A percentile compares a stretch with the other conserved stretches of the same genome.
Evolutionary conservation across 2,888 invertebrate species (phyloP).

Genomic region (Acanthococcus lagerstroemiae): DNA sequence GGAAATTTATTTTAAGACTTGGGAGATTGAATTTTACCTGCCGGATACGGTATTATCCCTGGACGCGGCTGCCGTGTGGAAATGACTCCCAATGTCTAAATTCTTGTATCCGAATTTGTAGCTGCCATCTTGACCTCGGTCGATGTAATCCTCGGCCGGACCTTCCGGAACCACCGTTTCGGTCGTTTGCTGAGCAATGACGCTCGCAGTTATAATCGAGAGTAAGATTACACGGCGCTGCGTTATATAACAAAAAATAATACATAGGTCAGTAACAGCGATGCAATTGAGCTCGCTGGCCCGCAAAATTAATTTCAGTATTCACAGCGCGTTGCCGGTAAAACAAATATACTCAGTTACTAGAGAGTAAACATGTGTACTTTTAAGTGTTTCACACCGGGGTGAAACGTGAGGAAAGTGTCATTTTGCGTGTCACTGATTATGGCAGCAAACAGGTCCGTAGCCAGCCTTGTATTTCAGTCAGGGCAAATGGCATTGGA

Average conservation of each 20-base stretch:
- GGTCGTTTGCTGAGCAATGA: background rate
- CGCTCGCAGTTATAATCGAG: background rate
- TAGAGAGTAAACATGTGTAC: no score
- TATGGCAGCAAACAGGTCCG: no score
- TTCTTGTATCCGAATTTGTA: slow-evolving; percentile 62
- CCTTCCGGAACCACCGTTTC: slow-evolving; percentile 18
- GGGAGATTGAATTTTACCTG: slow-evolving; percentile 34
- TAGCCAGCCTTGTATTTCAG: no score
- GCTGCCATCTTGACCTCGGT: slow-evolving; percentile 52
- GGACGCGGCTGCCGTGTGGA: slow-evolving; percentile 54
- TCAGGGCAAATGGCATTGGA: no score
- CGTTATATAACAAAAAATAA: background rate
- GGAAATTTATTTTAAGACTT: background rate
- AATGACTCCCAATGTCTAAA: slow-evolving; percentile 59
- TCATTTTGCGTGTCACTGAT: no score
- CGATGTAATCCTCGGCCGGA: slow-evolving; percentile 33
- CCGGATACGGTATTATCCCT: slow-evolving; percentile 55
- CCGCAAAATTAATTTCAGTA: no score
- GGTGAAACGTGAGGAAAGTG: no score
- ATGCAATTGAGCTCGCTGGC: no score
- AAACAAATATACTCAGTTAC: no score
- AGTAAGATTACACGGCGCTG: slow-evolving; percentile 1
- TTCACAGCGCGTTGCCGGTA: no score
- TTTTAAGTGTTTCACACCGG: no score
- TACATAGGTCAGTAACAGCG: no score